phyloP scores from a whole-genome alignment of 2,797 vertebrate genomes.

The Micropoecilia bifurca region DNA sequence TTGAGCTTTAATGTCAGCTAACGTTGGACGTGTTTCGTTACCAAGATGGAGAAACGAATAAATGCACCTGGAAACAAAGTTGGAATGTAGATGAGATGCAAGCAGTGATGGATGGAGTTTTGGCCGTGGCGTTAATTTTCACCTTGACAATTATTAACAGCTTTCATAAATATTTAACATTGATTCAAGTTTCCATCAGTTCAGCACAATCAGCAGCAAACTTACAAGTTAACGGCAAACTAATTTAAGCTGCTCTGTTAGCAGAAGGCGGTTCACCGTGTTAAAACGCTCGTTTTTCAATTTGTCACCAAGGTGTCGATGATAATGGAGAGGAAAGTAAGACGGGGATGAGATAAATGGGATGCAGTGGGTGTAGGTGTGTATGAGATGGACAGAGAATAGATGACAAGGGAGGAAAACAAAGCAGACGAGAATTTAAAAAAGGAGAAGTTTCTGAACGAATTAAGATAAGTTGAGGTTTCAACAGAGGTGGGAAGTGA shows the following conservation, averaged over 20 bases:
- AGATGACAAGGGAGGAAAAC: constrained; percentile 11
- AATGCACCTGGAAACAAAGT: constrained; percentile 1
- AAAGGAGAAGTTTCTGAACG: constrained; percentile 34
- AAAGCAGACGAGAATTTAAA: constrained; percentile 10
- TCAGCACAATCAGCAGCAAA: not conserved
- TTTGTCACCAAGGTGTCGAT: constrained; percentile 5
- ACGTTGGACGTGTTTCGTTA: constrained; percentile 22
- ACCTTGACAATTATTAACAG: not conserved
- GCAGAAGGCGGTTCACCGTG: not conserved
- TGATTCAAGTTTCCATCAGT: not conserved
- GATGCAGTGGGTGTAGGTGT: not conserved
- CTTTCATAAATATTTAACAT: constrained; percentile 2
- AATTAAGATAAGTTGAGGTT: constrained; percentile 38
- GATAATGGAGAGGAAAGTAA: not conserved
- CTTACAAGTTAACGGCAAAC: not conserved
- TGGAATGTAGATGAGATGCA: not conserved
- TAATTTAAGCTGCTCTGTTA: not conserved
- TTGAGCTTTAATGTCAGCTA: constrained; percentile 18
- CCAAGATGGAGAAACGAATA: constrained; percentile 8
- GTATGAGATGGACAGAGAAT: not conserved
- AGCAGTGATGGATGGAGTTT: not conserved
- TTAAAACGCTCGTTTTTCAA: not conserved
- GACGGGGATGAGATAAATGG: not conserved
- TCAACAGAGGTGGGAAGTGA: constrained; percentile 49
- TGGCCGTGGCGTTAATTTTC: not conserved